These are phyloP conservation scores for Creontiades dilutus DNA, from an alignment of 2,888 invertebrate species.

Conservation along the genomic window DNA sequence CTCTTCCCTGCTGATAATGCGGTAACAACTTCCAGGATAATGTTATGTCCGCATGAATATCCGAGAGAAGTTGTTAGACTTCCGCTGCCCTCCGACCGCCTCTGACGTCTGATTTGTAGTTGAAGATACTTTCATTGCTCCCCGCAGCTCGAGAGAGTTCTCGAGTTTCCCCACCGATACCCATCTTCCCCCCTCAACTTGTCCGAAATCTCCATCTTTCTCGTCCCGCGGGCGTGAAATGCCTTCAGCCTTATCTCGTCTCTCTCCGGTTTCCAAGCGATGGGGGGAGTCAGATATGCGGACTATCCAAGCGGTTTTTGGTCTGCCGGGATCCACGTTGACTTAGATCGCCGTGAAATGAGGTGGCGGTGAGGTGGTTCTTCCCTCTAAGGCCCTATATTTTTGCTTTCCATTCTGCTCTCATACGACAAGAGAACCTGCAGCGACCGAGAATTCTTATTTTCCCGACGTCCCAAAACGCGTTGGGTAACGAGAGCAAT, in stretches of 20 bases:
- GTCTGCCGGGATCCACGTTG: too few species aligned
- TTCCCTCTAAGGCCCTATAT: too few species aligned
- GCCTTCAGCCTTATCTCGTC: neutral
- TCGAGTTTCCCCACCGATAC: constrained; percentile 7
- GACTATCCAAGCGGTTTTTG: neutral
- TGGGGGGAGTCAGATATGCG: neutral
- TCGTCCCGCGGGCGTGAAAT: constrained; percentile 19
- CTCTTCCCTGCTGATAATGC: neutral
- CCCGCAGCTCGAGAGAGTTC: neutral
- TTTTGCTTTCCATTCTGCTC: too few species aligned
- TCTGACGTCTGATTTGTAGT: constrained; percentile 40
- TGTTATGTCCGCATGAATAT: constrained; percentile 1
- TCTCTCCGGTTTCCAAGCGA: neutral
- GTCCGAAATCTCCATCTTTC: neutral
- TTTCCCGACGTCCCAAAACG: too few species aligned
- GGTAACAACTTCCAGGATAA: constrained; percentile 5
- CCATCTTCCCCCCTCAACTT: neutral
- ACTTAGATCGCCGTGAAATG: too few species aligned
- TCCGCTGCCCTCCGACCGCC: neutral
- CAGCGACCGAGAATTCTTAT: too few species aligned
- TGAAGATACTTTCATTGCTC: constrained; percentile 15
- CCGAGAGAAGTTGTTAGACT: neutral
- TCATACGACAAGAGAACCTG: too few species aligned
- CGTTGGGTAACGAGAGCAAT: too few species aligned
- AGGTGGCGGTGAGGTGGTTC: too few species aligned